Conservation (phyloP, 2,797 vertebrate genomes). For the Pteropus rufus region DNA sequence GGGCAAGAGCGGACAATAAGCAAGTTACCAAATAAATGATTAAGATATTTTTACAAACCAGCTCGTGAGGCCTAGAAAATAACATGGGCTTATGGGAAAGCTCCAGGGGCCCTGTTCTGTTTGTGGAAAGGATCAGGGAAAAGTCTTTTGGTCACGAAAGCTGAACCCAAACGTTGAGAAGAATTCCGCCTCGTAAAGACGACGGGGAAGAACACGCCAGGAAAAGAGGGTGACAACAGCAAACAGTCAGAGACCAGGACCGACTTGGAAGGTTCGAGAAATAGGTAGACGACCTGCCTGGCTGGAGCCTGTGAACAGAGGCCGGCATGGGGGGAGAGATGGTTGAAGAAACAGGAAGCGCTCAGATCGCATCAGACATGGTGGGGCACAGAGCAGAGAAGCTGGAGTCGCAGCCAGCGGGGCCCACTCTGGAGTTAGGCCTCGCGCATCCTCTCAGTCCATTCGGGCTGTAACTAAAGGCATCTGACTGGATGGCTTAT, state of each 20-base stretch:
- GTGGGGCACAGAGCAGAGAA: background rate
- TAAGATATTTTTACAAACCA: background rate
- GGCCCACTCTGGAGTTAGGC: background rate
- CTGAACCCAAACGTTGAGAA: background rate
- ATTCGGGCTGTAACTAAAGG: background rate
- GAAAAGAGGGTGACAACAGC: background rate
- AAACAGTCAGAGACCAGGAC: background rate
- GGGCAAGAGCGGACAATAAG: background rate
- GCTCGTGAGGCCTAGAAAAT: background rate
- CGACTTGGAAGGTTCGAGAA: background rate
- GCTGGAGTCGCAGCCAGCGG: background rate
- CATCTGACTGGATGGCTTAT: background rate
- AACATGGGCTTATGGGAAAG: background rate
- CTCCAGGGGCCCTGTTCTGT: background rate
- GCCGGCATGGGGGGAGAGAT: background rate
- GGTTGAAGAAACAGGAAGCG: background rate
- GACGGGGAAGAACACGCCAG: background rate
- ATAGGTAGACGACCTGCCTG: background rate
- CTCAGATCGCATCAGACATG: fast-evolving
- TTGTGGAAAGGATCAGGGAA: background rate
- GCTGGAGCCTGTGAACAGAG: background rate
- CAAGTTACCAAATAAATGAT: background rate
- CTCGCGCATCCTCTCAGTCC: background rate
- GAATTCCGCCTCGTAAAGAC: background rate
- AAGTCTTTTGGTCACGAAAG: background rate